Conservation (phyloP, 2,888 invertebrate genomes). For the Heliconius cydno region DNA sequence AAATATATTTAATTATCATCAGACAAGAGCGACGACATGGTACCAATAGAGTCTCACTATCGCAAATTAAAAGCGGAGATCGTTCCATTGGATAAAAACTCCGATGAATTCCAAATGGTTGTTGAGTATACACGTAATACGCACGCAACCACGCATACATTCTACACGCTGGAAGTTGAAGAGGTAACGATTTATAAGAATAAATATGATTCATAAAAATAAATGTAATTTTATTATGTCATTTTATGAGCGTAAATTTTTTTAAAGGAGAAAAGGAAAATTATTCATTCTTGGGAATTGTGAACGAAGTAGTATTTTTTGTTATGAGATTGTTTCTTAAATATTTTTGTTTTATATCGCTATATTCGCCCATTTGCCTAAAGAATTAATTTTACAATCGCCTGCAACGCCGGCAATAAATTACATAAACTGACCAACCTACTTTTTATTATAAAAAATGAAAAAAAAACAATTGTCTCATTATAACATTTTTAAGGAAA, state of each 20-base stretch:
- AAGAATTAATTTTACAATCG: no score
- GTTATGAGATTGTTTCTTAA: no score
- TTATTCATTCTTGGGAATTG: not conserved
- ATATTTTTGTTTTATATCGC: no score
- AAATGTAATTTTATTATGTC: no score
- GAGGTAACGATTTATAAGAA: slow-evolving; percentile 55
- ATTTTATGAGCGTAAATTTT: no score
- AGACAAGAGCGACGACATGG: slow-evolving; percentile 57
- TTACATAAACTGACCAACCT: no score
- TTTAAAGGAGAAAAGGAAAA: not conserved
- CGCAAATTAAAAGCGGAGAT: slow-evolving; percentile 93
- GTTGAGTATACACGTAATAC: slow-evolving; percentile 93
- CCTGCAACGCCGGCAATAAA: no score
- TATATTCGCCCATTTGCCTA: no score
- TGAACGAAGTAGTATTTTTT: not conserved
- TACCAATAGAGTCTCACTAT: slow-evolving; percentile 93
- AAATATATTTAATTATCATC: not conserved
- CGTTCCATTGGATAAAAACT: slow-evolving; percentile 85
- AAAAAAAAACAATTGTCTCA: not conserved
- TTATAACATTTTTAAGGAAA: not conserved
- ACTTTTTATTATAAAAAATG: no score
- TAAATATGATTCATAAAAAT: no score
- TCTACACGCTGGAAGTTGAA: slow-evolving; percentile 68
- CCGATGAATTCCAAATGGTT: slow-evolving; percentile 89
- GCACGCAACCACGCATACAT: slow-evolving; percentile 94